phyloP scores from a whole-genome alignment of 2,113 vertebrate species.

The Chaenocephalus aceratus region DNA sequence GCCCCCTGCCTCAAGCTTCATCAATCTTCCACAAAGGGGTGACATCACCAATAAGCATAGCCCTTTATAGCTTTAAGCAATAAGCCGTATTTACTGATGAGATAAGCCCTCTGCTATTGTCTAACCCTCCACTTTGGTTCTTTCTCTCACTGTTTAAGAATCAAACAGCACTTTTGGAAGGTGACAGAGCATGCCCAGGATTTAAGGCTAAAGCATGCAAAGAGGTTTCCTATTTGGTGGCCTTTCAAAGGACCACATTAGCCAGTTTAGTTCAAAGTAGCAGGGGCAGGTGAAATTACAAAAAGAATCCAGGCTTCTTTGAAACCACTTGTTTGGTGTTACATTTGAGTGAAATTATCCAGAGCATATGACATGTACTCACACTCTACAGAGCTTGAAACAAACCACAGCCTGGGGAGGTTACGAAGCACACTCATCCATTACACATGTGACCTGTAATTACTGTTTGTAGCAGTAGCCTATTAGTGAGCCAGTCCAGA shows the following conservation, averaged over 20 bases:
- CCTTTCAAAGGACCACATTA: slow-evolving; percentile 73
- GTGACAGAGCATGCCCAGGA: slow-evolving; percentile 90
- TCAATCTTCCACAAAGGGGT: slow-evolving; percentile 86
- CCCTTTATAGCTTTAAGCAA: slow-evolving; percentile 86
- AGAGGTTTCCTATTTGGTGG: slow-evolving; percentile 78
- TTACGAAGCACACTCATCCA: slow-evolving; percentile 63
- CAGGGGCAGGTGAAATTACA: slow-evolving; percentile 55
- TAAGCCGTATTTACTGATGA: slow-evolving; percentile 91
- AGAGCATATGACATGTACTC: slow-evolving; percentile 12
- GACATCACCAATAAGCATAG: slow-evolving; percentile 91
- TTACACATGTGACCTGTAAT: slow-evolving; percentile 68
- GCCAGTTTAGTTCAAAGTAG: slow-evolving; percentile 69
- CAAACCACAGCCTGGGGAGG: slow-evolving; percentile 50
- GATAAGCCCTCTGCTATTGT: slow-evolving; percentile 89
- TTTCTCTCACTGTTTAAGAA: slow-evolving; percentile 82
- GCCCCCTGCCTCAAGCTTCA: slow-evolving; percentile 79
- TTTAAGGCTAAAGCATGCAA: slow-evolving; percentile 87
- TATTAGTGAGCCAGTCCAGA: slow-evolving; percentile 46
- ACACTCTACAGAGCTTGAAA: slow-evolving; percentile 29
- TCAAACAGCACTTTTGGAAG: slow-evolving; percentile 89
- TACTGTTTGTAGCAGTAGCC: slow-evolving; percentile 64
- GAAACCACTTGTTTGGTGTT: neutral
- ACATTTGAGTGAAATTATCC: neutral
- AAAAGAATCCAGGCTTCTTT: slow-evolving; percentile 5
- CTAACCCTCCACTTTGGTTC: slow-evolving; percentile 86